Evolutionary conservation across 2,888 invertebrate species (phyloP).

Genomic region (Aradus depressus): DNA sequence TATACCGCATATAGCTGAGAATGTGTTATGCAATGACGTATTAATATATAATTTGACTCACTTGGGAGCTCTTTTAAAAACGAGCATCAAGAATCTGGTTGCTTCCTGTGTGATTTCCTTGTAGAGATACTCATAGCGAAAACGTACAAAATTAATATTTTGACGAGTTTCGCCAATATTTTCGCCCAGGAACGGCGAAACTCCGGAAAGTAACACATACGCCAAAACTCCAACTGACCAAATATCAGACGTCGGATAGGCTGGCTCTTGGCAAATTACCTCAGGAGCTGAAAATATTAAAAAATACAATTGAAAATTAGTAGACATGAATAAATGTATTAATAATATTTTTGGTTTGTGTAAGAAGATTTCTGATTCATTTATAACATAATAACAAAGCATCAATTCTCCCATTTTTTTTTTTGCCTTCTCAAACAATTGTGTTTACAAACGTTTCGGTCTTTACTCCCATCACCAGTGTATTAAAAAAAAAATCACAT

Average conservation of each 20-base stretch:
- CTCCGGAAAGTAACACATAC: constrained; percentile 86
- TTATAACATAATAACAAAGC: too few relatives aligned
- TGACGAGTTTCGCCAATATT: constrained; percentile 76
- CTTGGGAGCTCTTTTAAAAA: constrained; percentile 89
- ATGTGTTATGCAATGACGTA: too few relatives aligned
- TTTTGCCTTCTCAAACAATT: too few relatives aligned
- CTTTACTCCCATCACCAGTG: too few relatives aligned
- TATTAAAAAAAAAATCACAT: too few relatives aligned
- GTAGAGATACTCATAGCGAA: constrained; percentile 86
- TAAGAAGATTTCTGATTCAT: too few relatives aligned
- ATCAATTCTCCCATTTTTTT: too few relatives aligned
- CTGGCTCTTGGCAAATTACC: constrained; percentile 73
- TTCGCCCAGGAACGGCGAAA: constrained; percentile 77
- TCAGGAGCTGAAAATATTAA: constrained; percentile 78
- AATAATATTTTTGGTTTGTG: background rate
- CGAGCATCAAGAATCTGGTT: constrained; percentile 85
- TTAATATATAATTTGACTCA: constrained; percentile 43
- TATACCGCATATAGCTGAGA: too few relatives aligned
- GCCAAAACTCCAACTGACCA: constrained; percentile 90
- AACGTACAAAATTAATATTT: constrained; percentile 84
- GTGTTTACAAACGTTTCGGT: too few relatives aligned
- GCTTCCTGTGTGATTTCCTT: constrained; percentile 90
- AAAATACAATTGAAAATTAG: background rate
- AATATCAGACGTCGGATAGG: constrained; percentile 83
- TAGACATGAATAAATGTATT: background rate